Evolutionary conservation across 2,113 vertebrate species (phyloP).

Genomic region (Myotis davidii): DNA sequence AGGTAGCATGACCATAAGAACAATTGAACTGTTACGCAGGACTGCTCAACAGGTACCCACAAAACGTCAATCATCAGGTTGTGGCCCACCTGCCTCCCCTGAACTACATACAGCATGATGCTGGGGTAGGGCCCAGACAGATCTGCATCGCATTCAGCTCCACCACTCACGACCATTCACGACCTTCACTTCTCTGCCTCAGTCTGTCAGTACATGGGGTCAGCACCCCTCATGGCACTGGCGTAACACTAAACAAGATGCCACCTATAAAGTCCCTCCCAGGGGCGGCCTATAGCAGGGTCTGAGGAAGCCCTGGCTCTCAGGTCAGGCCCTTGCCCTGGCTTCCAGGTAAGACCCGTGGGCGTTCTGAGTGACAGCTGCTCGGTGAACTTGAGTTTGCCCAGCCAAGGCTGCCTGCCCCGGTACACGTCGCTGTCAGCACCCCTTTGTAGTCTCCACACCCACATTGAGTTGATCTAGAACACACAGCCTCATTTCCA

Average conservation of each 20-base stretch:
- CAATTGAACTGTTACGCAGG: neutral
- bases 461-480: neutral
- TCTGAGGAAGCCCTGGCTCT: neutral
- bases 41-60: neutral
- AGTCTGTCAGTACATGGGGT: neutral
- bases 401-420: neutral
- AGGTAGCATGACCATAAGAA: neutral
- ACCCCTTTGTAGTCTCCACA: neutral
- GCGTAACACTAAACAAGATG: neutral
- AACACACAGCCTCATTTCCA: neutral
- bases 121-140: neutral
- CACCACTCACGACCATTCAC: neutral
- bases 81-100: neutral
- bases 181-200: neutral
- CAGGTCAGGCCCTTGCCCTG: neutral
- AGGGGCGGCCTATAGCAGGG: neutral
- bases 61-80: no score
- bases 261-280: neutral
- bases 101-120: neutral
- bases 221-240: neutral
- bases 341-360: neutral
- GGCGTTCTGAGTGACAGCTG: neutral
- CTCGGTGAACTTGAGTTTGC: neutral
- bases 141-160: neutral
- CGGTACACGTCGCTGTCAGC: neutral